Conservation (phyloP, 2,888 invertebrate genomes). For the Trichogramma dendrolimi region DNA sequence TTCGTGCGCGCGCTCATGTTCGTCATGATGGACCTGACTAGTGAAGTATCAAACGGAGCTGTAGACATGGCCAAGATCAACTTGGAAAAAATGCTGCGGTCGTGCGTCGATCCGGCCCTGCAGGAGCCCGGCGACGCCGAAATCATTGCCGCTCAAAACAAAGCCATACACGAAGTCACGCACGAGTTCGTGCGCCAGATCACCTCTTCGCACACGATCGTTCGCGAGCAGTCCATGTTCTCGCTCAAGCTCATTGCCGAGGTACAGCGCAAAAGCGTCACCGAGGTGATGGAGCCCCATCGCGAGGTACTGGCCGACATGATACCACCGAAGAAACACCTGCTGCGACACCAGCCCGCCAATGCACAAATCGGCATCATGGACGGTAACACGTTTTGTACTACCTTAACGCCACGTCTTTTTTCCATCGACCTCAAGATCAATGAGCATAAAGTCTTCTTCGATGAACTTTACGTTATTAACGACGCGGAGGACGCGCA, state of each 20-base stretch:
- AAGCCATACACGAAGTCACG: slow-evolving; percentile 83
- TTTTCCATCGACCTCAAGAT: slow-evolving; percentile 85
- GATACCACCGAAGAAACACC: slow-evolving; percentile 91
- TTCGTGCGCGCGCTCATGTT: slow-evolving; percentile 85
- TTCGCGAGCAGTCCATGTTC: slow-evolving; percentile 88
- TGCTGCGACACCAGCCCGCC: slow-evolving; percentile 89
- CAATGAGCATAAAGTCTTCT: slow-evolving; percentile 84
- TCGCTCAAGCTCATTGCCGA: slow-evolving; percentile 80
- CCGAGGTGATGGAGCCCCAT: slow-evolving; percentile 92
- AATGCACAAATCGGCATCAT: slow-evolving; percentile 94
- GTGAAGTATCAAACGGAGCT: slow-evolving; percentile 94
- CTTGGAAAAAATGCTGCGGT: slow-evolving; percentile 79
- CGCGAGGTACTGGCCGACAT: slow-evolving; percentile 88
- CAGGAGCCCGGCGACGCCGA: slow-evolving; percentile 57
- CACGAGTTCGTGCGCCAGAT: slow-evolving; percentile 90
- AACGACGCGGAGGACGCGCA: slow-evolving; percentile 86
- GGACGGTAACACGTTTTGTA: slow-evolving; percentile 97
- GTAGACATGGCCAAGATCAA: slow-evolving; percentile 92
- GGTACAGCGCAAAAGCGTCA: slow-evolving; percentile 78
- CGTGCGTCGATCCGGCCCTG: slow-evolving; percentile 68
- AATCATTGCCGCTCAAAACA: slow-evolving; percentile 66
- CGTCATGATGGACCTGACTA: slow-evolving; percentile 91
- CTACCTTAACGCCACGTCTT: slow-evolving; percentile 82
- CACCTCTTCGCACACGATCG: slow-evolving; percentile 87
- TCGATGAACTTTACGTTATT: slow-evolving; percentile 80